Evolutionary conservation across 1,140 invertebrate genomes (phyloP).

Genomic region (Harlomillsia oculata): DNA sequence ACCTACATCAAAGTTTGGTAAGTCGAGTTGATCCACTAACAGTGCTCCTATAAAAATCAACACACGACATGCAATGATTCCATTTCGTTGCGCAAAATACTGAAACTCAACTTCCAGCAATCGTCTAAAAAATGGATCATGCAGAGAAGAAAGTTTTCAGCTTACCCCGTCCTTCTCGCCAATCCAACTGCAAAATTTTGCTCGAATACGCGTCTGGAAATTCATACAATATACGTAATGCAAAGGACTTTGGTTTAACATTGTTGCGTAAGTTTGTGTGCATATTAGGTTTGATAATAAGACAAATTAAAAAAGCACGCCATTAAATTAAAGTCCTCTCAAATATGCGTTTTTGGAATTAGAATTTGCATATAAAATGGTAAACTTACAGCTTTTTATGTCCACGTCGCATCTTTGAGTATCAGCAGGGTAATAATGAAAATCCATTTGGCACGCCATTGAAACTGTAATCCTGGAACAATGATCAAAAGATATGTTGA

Average conservation of each 20-base stretch:
- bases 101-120: too few species aligned
- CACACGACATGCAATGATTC: too few species aligned
- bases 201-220: slow-evolving; percentile 31
- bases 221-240: background rate
- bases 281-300: too few species aligned
- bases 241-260: background rate
- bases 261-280: background rate
- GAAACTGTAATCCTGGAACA: slow-evolving; percentile 26
- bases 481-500: too few species aligned
- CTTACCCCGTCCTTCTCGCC: slow-evolving; percentile 28
- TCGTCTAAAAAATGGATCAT: too few species aligned
- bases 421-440: slow-evolving; percentile 29
- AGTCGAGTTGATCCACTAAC: slow-evolving; percentile 25
- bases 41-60: slow-evolving; percentile 30
- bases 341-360: background rate
- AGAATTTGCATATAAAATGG: background rate
- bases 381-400: slow-evolving; percentile 32
- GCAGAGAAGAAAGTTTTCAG: too few species aligned
- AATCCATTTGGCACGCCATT: slow-evolving; percentile 33
- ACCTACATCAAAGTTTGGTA: slow-evolving; percentile 35
- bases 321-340: too few species aligned
- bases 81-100: too few species aligned
- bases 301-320: too few species aligned
- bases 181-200: slow-evolving; percentile 27
- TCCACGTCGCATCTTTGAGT: slow-evolving; percentile 28